Evolutionary conservation across 2,113 vertebrate species (phyloP), one percentile per base, ranked within the genome.

Genomic region (Monopterus albus): DNA sequence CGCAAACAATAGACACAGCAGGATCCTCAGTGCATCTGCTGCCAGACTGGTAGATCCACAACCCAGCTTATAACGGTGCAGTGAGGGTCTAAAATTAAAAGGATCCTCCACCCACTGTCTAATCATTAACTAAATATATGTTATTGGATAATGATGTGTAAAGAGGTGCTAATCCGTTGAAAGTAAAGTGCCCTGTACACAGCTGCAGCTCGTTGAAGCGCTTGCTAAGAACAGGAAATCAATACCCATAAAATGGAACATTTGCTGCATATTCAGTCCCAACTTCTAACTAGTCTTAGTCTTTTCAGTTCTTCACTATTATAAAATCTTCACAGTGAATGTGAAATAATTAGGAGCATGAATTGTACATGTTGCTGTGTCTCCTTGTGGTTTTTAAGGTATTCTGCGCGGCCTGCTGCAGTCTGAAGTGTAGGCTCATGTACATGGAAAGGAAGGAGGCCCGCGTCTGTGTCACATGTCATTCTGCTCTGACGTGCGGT

Each of bases 401-500:
- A 55, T 99, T 98, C 35, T 99, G 98, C 79, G 96, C 97, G 0
- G 84, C 95, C 0, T 99, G 98, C 91, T 99, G 97, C 84, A 96
- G 95, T 87, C 91, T 97, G 76, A 99, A 96, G 89, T 96, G 95
- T 90, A 95, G 95, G 61, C 92, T 99, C 71, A 79, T 92, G 35
- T 98, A 98, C 89, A 97, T 99, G 97, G 97, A 99, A 81, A 91
- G 94, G 64, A 99, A 98, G 79, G 98, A 99, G 83, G 98, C 96
- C 5, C 90, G 98, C 21, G 97, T 99, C 47, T 99, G 98, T 86
- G 92, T 99, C 38, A 97, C 96, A 89, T 99, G 98, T 89, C 95
- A 98, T 80, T 95, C 95, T 26, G 94, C 96, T 3, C 92, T 99
- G 29, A 95, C 94, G 72, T 96, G 91, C 69, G 96, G 98, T 99